A percentile compares a stretch with the other conserved stretches of the same genome.
Evolutionary conservation across 2,113 vertebrate genomes (phyloP).

Genomic region (Seriola quinqueradiata): DNA sequence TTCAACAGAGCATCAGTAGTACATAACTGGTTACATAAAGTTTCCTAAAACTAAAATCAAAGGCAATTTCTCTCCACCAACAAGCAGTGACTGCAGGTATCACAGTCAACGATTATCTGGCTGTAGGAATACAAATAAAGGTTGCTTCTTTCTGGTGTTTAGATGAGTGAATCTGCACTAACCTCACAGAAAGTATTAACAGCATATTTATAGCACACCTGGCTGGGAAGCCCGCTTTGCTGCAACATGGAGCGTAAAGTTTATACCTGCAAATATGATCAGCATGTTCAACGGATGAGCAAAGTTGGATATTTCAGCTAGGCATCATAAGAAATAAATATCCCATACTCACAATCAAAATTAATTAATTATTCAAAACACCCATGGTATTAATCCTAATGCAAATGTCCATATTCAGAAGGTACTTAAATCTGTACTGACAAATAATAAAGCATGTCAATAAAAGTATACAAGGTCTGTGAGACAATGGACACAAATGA

Average conservation of each 20-base stretch:
- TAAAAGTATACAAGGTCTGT: conserved; percentile 8
- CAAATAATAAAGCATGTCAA: conserved; percentile 18
- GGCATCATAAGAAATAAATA: conserved; percentile 56
- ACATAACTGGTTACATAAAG: conserved; percentile 1
- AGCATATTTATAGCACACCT: conserved; percentile 26
- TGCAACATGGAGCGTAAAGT: not conserved
- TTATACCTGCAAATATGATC: conserved; percentile 24
- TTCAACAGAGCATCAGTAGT: conserved; percentile 32
- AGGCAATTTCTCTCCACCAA: not conserved
- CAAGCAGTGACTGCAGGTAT: not conserved
- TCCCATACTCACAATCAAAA: conserved; percentile 19
- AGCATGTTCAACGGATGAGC: not conserved
- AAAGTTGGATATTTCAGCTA: conserved; percentile 13
- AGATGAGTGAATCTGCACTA: not conserved
- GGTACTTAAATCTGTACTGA: conserved; percentile 33
- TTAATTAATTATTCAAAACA: conserved; percentile 36
- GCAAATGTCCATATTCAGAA: conserved; percentile 47
- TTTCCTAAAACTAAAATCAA: conserved; percentile 10
- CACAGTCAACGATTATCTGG: conserved; percentile 3
- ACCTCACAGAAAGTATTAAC: conserved; percentile 22
- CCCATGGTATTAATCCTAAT: conserved; percentile 21
- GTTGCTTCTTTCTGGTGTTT: conserved; percentile 2
- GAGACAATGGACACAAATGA: conserved; percentile 14
- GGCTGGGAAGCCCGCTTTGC: not conserved
- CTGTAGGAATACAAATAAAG: not conserved